These are phyloP conservation scores for Myopa testacea DNA, from an alignment of 2,888 invertebrate genomes.

Conservation along the genomic window DNA sequence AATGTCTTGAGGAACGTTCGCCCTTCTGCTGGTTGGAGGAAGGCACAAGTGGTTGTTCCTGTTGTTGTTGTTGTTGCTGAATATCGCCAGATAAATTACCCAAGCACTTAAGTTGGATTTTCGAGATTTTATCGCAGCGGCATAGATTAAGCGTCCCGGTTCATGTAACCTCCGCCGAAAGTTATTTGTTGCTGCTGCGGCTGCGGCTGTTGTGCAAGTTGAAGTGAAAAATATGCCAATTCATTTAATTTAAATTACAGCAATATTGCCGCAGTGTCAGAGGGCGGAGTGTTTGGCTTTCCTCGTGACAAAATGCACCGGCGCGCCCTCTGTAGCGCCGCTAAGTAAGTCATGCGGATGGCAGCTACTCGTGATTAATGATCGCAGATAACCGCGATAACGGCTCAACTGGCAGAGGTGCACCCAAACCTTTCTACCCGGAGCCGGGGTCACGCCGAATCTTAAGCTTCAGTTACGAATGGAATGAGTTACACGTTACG, in stretches of 20 bases:
- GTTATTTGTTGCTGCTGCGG: conserved; percentile 33
- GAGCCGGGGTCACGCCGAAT: neutral
- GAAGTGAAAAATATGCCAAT: conserved; percentile 67
- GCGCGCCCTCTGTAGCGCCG: neutral
- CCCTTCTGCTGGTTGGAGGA: conserved; percentile 22
- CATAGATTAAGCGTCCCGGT: conserved; percentile 59
- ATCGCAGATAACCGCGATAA: conserved; percentile 63
- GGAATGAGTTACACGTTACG: neutral
- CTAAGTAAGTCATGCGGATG: conserved; percentile 18
- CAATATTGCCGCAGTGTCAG: conserved; percentile 38
- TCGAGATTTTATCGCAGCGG: conserved; percentile 65
- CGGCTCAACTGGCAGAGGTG: conserved; percentile 8
- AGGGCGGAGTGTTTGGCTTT: conserved; percentile 1
- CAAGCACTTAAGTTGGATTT: conserved; percentile 67
- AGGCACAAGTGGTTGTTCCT: conserved; percentile 9
- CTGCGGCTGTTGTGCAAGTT: conserved; percentile 23
- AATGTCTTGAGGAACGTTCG: neutral
- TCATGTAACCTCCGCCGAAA: conserved; percentile 40
- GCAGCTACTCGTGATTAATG: conserved; percentile 61
- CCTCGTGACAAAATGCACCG: conserved; percentile 11
- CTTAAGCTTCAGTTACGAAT: neutral
- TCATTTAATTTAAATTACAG: conserved; percentile 67
- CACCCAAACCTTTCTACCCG: neutral
- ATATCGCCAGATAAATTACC: conserved; percentile 63
- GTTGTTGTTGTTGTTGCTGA: conserved; percentile 32